These are phyloP conservation scores for Hipposideros larvatus DNA, from an alignment of 2,797 vertebrate genomes.

Conservation along the genomic window DNA sequence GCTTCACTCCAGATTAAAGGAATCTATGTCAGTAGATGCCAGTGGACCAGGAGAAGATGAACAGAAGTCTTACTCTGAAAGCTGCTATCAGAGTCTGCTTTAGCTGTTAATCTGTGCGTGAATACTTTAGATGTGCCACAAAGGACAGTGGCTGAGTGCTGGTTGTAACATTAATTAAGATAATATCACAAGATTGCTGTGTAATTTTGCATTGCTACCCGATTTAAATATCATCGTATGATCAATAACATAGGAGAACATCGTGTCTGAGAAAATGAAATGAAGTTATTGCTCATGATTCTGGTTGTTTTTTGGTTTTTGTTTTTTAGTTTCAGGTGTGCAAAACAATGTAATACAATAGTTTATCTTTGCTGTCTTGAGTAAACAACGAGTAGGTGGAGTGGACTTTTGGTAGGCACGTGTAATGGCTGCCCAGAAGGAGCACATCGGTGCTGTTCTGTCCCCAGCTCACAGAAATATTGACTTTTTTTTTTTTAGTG, in stretches of 20 bases:
- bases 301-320: not conserved
- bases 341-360: too few species aligned
- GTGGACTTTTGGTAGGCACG: not conserved
- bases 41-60: not conserved
- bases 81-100: not conserved
- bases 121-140: not conserved
- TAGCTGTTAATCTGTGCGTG: not conserved
- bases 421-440: constrained; percentile 58
- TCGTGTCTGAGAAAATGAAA: constrained; percentile 36
- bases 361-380: constrained; percentile 7
- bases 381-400: constrained; percentile 61
- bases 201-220: constrained; percentile 43
- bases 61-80: not conserved
- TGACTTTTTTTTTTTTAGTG: constrained; percentile 75
- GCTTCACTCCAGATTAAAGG: constrained; percentile 17
- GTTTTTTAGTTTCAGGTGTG: too few species aligned
- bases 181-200: constrained; percentile 37
- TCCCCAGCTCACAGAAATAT: constrained; percentile 69
- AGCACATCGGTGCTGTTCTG: constrained; percentile 47
- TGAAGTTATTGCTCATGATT: not conserved
- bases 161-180: constrained; percentile 69
- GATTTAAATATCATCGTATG: constrained; percentile 66
- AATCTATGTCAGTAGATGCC: constrained; percentile 25
- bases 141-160: not conserved
- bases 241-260: constrained; percentile 67